phyloP scores from a whole-genome alignment of 1,140 invertebrate genomes.

The Lethrus apterus region DNA sequence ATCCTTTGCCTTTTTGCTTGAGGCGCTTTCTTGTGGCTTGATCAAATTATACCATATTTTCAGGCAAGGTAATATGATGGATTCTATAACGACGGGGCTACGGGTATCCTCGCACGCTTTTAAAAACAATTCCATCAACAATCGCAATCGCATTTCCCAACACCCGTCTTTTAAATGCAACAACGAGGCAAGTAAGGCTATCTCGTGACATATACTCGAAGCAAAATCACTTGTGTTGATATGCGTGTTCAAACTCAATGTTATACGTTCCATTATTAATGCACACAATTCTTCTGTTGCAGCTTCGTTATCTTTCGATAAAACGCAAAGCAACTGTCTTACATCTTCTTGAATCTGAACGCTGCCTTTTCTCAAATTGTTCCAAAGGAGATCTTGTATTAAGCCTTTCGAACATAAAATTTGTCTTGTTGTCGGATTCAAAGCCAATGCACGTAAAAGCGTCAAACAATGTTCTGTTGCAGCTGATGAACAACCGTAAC shows the following conservation, averaged over 20 bases:
- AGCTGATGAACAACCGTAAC: slow-evolving; percentile 79
- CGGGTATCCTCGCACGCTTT: slow-evolving; percentile 63
- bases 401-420: slow-evolving; percentile 79
- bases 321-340: slow-evolving; percentile 75
- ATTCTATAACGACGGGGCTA: slow-evolving; percentile 69
- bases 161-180: slow-evolving; percentile 89
- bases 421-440: slow-evolving; percentile 67
- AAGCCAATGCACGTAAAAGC: slow-evolving; percentile 82
- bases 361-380: slow-evolving; percentile 77
- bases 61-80: slow-evolving; percentile 72
- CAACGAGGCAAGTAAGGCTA: slow-evolving; percentile 78
- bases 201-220: slow-evolving; percentile 75
- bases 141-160: slow-evolving; percentile 88
- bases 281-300: slow-evolving; percentile 82
- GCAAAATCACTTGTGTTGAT: slow-evolving; percentile 56
- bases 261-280: slow-evolving; percentile 75
- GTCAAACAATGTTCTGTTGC: slow-evolving; percentile 92
- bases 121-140: slow-evolving; percentile 79
- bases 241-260: slow-evolving; percentile 59
- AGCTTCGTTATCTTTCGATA: slow-evolving; percentile 83
- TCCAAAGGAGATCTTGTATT: slow-evolving; percentile 82
- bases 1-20: slow-evolving; percentile 51
- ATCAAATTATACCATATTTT: slow-evolving; percentile 76
- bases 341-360: slow-evolving; percentile 78
- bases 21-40: slow-evolving; percentile 53